These are phyloP conservation scores for Ostrea edulis DNA, from an alignment of 1,140 invertebrate species.

Conservation along the genomic window DNA sequence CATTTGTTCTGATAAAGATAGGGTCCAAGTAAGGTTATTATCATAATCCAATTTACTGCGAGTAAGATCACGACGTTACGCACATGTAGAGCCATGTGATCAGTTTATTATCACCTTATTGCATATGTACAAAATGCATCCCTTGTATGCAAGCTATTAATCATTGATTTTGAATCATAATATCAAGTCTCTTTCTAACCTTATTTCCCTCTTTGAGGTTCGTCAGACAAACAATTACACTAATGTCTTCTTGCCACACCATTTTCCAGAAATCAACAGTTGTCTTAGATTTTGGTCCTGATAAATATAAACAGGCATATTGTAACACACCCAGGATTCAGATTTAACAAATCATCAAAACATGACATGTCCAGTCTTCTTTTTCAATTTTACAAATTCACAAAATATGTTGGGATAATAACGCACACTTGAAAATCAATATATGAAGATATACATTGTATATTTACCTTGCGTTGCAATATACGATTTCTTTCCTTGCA, in stretches of 20 bases:
- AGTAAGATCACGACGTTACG: no score
- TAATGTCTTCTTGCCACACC: slow-evolving; percentile 57
- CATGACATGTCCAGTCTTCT: no score
- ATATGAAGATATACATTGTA: neutral
- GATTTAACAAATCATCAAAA: neutral
- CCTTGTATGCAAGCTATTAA: no score
- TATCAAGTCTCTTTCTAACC: slow-evolving; percentile 10
- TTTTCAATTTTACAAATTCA: neutral
- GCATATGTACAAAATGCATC: no score
- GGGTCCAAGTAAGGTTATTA: neutral
- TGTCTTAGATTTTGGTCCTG: slow-evolving; percentile 51
- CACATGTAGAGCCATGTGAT: no score
- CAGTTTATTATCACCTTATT: no score
- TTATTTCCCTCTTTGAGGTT: slow-evolving; percentile 41
- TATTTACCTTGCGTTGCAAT: slow-evolving; percentile 19
- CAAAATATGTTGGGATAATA: neutral
- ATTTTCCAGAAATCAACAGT: slow-evolving; percentile 58
- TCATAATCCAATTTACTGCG: no score
- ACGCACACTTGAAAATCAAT: neutral
- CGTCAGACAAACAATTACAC: slow-evolving; percentile 53
- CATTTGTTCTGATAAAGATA: neutral
- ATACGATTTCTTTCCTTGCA: neutral
- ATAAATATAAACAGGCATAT: neutral
- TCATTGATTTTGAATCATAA: no score
- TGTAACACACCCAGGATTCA: no score